Base-by-base conservation (phyloP, 2,113 vertebrate genomes). In the Pseudolaguvia tuberculata region DNA sequence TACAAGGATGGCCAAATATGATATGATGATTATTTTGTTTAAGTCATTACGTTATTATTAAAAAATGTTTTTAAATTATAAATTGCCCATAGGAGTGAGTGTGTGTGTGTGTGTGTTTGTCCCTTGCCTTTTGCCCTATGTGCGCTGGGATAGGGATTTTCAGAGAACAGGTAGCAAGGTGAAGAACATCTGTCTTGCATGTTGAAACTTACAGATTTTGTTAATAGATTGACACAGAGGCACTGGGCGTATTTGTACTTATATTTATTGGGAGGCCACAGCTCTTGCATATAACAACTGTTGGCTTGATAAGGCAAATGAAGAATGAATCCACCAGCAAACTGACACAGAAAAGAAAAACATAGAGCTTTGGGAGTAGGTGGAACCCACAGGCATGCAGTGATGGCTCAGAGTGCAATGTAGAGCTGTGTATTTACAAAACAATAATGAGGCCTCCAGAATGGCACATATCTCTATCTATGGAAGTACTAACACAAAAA, bases 281-380 rank as follows among this genome's bases (percentile, higher is more conserved):
- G 96, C 96, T 92, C 93, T 91, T 93, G 94, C 95, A 97, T 94
- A 94, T 94, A 93, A 93, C 93, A 96, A 97, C 96, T 95, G 96
- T 98, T 90, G 95, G 94, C 97, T 94, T 92, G 91, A 94, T 96
- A 98, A 98, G 94, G 97, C 96, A 95, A 96, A 98, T 96, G 94
- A 95, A 96, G 92, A 96, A 90, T 95, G 92, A 93, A 93, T 89
- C 87, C 93, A 97, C 96, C 94, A 96, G 93, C 88, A 91, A 92
- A 88, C 92, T 93, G 92, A 96, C 94, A 97, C 91, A 90, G 89
- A 94, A 94, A 94, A 92, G 88, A 61, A 69, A 55, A 86, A 85
- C 82, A 48, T 12, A 93, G 87, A 92, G 93, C 92, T 85, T 89
- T 90, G 88, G 86, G 90, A 92, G 83, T 85, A 81, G 87, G 90